Evolutionary conservation across 2,797 vertebrate species (phyloP), one percentile per base, ranked within the genome.

Genomic region (Phaenicophaeus curvirostris): DNA sequence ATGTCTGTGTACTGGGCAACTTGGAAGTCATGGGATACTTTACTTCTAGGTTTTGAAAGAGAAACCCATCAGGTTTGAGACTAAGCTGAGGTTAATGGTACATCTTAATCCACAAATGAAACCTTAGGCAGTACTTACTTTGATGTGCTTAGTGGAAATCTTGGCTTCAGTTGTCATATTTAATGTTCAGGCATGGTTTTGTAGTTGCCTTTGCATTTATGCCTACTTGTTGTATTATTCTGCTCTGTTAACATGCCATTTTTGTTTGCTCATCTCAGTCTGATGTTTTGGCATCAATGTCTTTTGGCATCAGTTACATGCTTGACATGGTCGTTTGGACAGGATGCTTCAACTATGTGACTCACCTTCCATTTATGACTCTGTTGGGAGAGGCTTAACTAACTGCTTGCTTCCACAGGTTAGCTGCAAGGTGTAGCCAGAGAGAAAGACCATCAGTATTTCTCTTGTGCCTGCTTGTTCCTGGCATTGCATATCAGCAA

Each of bases 101-200:
- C 68, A 27, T 90, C 72, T 51, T 68, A 74, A 73, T 76, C 57
- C 5, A 31, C 58, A 84, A 58, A 33, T 74, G 83, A 93, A 93
- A 80, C 69, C 63, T 77, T 46, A 82, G 67, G 65, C 59, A 74
- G 55, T 66, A 78, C 31, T 89, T 80, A 44, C 89, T 84, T 91
- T 79, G 77, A 89, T 92, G 68, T 61, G 31, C 89, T 94, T 76
- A 84, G 48, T 0, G 1, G 21, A 81, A 91, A 69, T 48, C 67
- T 93, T 95, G 89, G 42, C 62, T 88, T 89, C 50, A 69, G 31
- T 83, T 85, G 80, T 77, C 33, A 9, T 39, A 44, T 61, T 92
- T 93, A 81, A 54, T 85, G 79, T 91, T 94, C 71, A 91, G 77
- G 68, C 39, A 13, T 85, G 78, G 51, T 65, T 94, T 95, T 87